Evolutionary conservation across 1,140 invertebrate genomes (phyloP).

Genomic region (Pentalonia nigronervosa): DNA sequence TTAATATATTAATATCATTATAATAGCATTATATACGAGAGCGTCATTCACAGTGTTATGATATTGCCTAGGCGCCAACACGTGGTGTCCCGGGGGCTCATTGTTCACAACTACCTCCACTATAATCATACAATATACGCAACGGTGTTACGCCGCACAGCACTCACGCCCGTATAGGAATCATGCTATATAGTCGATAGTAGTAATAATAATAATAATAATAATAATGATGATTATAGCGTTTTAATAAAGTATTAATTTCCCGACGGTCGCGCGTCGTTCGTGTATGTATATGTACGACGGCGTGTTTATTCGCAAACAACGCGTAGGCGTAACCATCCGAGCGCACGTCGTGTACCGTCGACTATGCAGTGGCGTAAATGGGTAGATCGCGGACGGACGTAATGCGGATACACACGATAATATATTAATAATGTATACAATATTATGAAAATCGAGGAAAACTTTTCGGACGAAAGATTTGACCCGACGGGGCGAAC

Average conservation of each 20-base stretch:
- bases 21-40: neutral
- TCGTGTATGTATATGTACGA: neutral
- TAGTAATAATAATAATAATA: neutral
- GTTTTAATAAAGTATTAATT: neutral
- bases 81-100: neutral
- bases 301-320: neutral
- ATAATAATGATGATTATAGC: neutral
- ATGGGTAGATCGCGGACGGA: neutral
- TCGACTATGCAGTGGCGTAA: neutral
- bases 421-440: neutral
- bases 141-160: neutral
- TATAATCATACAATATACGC: too few relatives aligned
- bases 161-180: neutral
- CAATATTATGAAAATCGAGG: neutral
- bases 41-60: neutral
- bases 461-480: neutral
- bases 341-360: neutral
- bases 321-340: neutral
- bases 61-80: neutral
- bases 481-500: neutral
- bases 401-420: neutral
- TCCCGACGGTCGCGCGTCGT: neutral
- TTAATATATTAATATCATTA: neutral
- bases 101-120: neutral
- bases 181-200: neutral